phyloP scores from a whole-genome alignment of 2,113 vertebrate genomes.

The Oncorhynchus clarkii region DNA sequence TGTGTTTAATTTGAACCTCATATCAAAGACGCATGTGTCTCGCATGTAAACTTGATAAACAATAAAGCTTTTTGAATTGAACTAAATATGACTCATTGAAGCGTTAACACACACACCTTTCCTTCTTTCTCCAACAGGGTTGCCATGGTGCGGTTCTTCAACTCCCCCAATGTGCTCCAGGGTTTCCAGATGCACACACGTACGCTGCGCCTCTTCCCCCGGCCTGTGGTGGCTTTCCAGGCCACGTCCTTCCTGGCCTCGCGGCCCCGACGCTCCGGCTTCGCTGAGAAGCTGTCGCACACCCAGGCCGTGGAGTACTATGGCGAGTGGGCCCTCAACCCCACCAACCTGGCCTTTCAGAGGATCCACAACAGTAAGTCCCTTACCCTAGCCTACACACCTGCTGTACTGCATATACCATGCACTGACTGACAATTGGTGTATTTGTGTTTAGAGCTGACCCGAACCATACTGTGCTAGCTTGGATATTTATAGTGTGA shows the following conservation, averaged over 20 bases:
- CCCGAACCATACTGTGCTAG: no score
- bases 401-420: neutral
- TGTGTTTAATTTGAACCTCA: no score
- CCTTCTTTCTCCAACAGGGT: constrained; percentile 74
- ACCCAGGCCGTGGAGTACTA: constrained; percentile 98
- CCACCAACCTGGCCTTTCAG: constrained; percentile 95
- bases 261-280: constrained; percentile 85
- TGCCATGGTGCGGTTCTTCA: constrained; percentile 99
- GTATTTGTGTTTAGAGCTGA: no score
- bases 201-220: constrained; percentile 92
- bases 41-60: no score
- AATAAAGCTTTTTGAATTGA: no score
- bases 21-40: no score
- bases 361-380: constrained; percentile 97
- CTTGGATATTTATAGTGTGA: no score
- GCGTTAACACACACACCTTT: neutral
- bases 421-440: no score
- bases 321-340: constrained; percentile 95
- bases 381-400: neutral
- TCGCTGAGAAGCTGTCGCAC: constrained; percentile 92
- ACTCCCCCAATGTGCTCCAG: constrained; percentile 94
- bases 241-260: constrained; percentile 91
- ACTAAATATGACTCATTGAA: neutral
- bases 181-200: constrained; percentile 98
- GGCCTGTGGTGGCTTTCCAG: constrained; percentile 96